phyloP scores from a whole-genome alignment of 2,797 vertebrate genomes.

The Pseudochirops cupreus region DNA sequence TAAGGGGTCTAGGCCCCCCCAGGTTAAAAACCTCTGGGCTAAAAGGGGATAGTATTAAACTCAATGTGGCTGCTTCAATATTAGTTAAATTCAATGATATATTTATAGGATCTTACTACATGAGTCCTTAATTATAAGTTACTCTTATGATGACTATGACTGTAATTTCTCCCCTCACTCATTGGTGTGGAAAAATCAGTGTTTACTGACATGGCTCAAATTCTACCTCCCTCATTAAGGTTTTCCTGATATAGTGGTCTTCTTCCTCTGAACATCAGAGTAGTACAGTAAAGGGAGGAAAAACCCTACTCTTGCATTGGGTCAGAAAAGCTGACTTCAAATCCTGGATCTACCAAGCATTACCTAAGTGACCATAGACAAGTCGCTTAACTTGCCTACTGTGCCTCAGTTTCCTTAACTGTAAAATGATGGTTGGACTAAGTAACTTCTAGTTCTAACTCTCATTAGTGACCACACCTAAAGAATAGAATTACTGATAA shows the following conservation, averaged over 20 bases:
- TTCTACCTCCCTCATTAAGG: neutral
- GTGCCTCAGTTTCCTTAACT: neutral
- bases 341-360: rapidly evolving
- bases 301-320: neutral
- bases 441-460: too few relatives aligned
- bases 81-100: too few relatives aligned
- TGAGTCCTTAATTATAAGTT: neutral
- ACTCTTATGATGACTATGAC: neutral
- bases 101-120: too few relatives aligned
- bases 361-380: neutral
- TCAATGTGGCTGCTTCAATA: neutral
- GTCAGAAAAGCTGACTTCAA: neutral
- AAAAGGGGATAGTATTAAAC: neutral
- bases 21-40: neutral
- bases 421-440: neutral
- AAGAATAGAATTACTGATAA: neutral
- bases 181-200: too few relatives aligned
- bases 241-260: neutral
- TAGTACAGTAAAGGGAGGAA: neutral
- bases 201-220: neutral
- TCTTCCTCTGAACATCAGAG: neutral
- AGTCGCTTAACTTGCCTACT: neutral
- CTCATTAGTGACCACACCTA: too few relatives aligned
- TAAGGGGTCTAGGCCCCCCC: neutral
- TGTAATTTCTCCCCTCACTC: neutral